Evolutionary conservation across 1,140 invertebrate species (phyloP).

Genomic region (Andricus grossulariae): DNA sequence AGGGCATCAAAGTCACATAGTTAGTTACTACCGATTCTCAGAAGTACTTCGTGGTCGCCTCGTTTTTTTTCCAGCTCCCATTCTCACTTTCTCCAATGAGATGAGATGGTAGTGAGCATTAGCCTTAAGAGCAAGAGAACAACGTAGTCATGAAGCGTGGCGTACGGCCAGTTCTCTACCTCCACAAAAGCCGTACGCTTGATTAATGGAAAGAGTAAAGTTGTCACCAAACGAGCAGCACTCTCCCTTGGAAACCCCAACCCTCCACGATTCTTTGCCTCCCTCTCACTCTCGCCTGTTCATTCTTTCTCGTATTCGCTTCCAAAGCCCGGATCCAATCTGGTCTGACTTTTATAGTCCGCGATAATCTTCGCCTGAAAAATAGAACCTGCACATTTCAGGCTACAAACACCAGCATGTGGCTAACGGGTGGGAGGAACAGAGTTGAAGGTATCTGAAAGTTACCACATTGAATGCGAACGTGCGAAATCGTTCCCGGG

Average conservation of each 20-base stretch:
- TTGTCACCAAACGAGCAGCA: conserved; percentile 55
- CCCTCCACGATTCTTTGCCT: conserved; percentile 37
- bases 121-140: conserved; percentile 68
- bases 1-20: background rate
- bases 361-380: conserved; percentile 52
- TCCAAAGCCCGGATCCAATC: conserved; percentile 49
- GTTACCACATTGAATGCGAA: conserved; percentile 36
- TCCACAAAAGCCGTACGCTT: conserved; percentile 66
- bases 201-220: conserved; percentile 69
- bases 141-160: conserved; percentile 53
- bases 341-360: conserved; percentile 59
- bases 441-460: conserved; percentile 3
- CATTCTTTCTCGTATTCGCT: conserved; percentile 35
- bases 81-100: conserved; percentile 5
- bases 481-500: conserved; percentile 46
- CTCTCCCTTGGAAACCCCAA: conserved; percentile 25
- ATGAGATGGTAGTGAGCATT: conserved; percentile 59
- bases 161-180: conserved; percentile 36
- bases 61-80: background rate
- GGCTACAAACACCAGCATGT: background rate
- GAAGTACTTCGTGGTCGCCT: background rate
- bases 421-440: background rate
- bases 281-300: background rate
- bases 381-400: conserved; percentile 34
- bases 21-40: conserved; percentile 10